A percentile compares a stretch with the other conserved stretches of the same genome.
Conservation (phyloP, 2,797 vertebrate species). For the Uromys caudimaculatus region DNA sequence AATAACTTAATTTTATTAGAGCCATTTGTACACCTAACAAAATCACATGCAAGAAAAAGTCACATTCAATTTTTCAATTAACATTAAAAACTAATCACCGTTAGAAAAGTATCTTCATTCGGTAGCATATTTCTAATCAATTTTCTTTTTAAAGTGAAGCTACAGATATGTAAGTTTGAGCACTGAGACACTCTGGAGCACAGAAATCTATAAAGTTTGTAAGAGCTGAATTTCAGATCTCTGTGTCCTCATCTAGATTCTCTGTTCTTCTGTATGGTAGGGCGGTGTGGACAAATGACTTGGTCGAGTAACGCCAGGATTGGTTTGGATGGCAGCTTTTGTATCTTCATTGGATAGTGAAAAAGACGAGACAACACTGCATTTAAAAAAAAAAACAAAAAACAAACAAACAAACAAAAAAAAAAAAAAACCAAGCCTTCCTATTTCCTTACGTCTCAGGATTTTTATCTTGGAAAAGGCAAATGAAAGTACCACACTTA, state of each 20-base stretch:
- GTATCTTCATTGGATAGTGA: background rate
- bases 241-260: background rate
- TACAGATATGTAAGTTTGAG: background rate
- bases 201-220: background rate
- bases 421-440: background rate
- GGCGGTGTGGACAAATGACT: constrained; percentile 16
- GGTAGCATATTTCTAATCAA: background rate
- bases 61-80: background rate
- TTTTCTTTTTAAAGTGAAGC: constrained; percentile 27
- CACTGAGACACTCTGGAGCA: background rate
- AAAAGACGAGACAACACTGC: background rate
- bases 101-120: background rate
- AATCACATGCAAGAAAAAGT: constrained; percentile 37
- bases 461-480: background rate
- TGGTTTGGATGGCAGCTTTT: background rate
- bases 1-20: background rate
- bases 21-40: background rate
- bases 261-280: background rate
- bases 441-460: background rate
- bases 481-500: background rate
- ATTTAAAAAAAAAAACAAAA: background rate
- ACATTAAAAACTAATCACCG: constrained; percentile 40
- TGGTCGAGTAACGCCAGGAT: background rate
- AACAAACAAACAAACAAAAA: too few relatives aligned
- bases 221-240: constrained; percentile 23